These are phyloP conservation scores for Rhinichthys klamathensis DNA, from an alignment of 2,113 vertebrate genomes.

Conservation along the genomic window DNA sequence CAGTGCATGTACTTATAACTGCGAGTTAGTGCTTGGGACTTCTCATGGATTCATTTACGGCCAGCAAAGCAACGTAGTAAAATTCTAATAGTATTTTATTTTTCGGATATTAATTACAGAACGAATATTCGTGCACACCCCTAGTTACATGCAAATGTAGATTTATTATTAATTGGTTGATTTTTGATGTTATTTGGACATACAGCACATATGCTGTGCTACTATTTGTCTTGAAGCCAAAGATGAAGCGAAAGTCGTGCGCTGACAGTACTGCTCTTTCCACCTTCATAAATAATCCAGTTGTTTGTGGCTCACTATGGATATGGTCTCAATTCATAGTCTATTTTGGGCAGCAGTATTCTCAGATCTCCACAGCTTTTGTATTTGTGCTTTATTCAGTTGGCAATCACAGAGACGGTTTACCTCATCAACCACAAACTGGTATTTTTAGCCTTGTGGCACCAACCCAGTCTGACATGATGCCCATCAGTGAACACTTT, in stretches of 20 bases:
- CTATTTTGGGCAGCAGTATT: background rate
- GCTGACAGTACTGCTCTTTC: background rate
- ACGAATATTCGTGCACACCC: too few species aligned
- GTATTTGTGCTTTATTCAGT: slow-evolving; percentile 20
- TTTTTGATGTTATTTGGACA: background rate
- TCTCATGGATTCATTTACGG: too few species aligned
- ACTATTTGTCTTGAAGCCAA: background rate
- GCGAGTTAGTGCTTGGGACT: too few species aligned
- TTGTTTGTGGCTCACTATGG: background rate
- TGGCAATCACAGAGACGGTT: background rate
- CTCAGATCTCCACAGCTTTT: background rate
- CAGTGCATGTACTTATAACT: too few species aligned
- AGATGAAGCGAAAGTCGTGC: background rate
- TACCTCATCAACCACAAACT: background rate
- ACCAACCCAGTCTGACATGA: background rate
- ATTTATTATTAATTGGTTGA: background rate
- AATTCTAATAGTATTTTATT: too few species aligned
- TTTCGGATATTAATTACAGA: too few species aligned
- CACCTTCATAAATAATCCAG: slow-evolving; percentile 8
- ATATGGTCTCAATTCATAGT: slow-evolving; percentile 2
- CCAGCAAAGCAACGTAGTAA: too few species aligned
- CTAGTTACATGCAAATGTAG: background rate
- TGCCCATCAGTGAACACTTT: background rate
- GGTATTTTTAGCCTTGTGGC: background rate
- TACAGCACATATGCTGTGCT: background rate